These are phyloP conservation scores for Brachirus orientalis DNA, from an alignment of 2,113 vertebrate genomes.

Conservation along the genomic window DNA sequence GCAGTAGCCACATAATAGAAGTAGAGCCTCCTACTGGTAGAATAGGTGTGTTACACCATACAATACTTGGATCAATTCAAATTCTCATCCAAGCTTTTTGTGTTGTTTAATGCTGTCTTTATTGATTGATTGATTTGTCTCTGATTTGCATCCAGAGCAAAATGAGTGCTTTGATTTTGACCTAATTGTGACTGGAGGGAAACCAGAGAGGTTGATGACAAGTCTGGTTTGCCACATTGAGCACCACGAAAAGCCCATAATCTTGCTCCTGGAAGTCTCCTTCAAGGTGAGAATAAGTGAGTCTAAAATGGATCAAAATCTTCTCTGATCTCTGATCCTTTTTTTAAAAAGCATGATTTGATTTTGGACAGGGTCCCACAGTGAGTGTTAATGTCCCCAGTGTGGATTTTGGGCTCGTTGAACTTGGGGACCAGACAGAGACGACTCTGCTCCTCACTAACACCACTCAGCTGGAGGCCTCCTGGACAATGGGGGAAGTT, in stretches of 20 bases:
- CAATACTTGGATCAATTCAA: no score
- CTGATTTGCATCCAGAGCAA: slow-evolving; percentile 73
- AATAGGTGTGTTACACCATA: slow-evolving; percentile 58
- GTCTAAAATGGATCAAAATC: not conserved
- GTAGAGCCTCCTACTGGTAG: slow-evolving; percentile 86
- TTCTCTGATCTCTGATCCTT: not conserved
- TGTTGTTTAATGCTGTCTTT: not conserved
- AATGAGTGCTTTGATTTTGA: slow-evolving; percentile 83
- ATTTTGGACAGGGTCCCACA: slow-evolving; percentile 86
- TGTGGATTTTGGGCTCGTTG: slow-evolving; percentile 87
- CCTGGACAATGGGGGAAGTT: slow-evolving; percentile 82
- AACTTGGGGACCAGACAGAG: slow-evolving; percentile 72
- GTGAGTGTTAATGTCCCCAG: slow-evolving; percentile 81
- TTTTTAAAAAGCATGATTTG: no score
- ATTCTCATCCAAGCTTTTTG: not conserved
- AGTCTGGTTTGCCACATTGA: slow-evolving; percentile 84
- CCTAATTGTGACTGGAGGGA: slow-evolving; percentile 82
- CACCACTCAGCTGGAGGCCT: slow-evolving; percentile 83
- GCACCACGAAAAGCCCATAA: slow-evolving; percentile 74
- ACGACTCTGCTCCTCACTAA: slow-evolving; percentile 84
- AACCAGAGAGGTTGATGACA: slow-evolving; percentile 76
- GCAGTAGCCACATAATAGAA: slow-evolving; percentile 81
- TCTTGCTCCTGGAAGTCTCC: slow-evolving; percentile 84
- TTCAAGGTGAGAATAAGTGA: slow-evolving; percentile 87
- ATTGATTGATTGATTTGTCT: not conserved